phyloP scores from a whole-genome alignment of 2,797 vertebrate species.

The Craterocephalus amniculus region DNA sequence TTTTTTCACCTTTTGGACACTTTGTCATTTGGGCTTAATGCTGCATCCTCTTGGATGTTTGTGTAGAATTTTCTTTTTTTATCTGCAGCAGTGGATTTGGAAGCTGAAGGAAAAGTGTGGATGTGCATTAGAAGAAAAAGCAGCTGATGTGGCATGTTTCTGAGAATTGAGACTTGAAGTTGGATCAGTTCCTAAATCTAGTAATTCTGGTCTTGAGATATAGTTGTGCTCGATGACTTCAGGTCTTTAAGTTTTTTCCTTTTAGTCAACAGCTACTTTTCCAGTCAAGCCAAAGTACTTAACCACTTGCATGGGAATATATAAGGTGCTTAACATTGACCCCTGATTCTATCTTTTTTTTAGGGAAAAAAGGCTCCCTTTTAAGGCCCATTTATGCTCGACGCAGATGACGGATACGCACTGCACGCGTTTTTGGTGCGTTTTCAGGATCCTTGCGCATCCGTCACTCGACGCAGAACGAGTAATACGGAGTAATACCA shows the following conservation, averaged over 20 bases:
- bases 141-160: not conserved
- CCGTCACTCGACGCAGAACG: no score
- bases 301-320: not conserved
- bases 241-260: not conserved
- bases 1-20: slow-evolving; percentile 40
- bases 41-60: slow-evolving; percentile 29
- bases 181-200: no score
- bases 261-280: not conserved
- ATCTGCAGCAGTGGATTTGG: slow-evolving; percentile 5
- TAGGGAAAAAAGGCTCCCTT: not conserved
- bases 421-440: no score
- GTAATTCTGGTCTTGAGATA: not conserved
- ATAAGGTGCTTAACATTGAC: not conserved
- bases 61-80: not conserved
- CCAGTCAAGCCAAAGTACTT: not conserved
- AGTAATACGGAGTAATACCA: no score
- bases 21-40: slow-evolving; percentile 1
- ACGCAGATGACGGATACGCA: no score
- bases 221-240: not conserved
- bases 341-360: not conserved
- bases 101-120: not conserved
- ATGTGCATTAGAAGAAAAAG: slow-evolving; percentile 3
- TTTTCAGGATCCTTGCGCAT: no score
- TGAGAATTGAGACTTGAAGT: not conserved
- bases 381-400: no score